Evolutionary conservation across 2,797 vertebrate genomes (phyloP).

Genomic region (Calcarius lapponicus): DNA sequence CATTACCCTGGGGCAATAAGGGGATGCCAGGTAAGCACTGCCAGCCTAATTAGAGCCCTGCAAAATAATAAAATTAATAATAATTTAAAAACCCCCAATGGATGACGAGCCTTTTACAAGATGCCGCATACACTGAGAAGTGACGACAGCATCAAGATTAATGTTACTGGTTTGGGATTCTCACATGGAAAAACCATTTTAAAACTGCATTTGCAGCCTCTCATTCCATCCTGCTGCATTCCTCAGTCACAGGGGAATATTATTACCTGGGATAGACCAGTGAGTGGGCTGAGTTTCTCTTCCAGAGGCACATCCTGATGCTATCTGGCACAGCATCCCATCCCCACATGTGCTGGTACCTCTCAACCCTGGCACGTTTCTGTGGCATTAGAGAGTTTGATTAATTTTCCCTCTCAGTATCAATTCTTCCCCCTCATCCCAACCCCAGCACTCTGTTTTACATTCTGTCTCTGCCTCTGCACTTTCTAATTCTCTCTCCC

Average conservation of each 20-base stretch:
- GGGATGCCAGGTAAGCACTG: not conserved
- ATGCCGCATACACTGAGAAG: not conserved
- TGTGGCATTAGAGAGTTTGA: not conserved
- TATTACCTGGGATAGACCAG: not conserved
- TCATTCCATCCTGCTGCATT: not conserved
- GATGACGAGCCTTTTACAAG: not conserved
- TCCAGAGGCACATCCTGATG: not conserved
- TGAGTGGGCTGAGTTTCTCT: not conserved
- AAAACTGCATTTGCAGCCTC: not conserved
- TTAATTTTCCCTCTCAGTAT: not conserved
- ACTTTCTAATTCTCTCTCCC: not conserved
- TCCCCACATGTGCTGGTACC: not conserved
- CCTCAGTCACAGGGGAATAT: not conserved
- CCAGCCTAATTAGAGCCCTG: not conserved
- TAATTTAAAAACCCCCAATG: fast-evolving
- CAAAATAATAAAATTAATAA: not conserved
- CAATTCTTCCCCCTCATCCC: not conserved
- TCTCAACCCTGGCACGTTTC: not conserved
- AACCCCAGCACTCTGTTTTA: not conserved
- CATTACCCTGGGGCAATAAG: not conserved
- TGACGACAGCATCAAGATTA: not conserved
- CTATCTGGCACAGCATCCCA: fast-evolving
- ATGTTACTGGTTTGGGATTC: not conserved
- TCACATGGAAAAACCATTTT: not conserved
- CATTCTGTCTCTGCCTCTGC: not conserved